These are phyloP conservation scores for Hemitrygon akajei DNA, from an alignment of 2,797 vertebrate genomes.

Conservation along the genomic window DNA sequence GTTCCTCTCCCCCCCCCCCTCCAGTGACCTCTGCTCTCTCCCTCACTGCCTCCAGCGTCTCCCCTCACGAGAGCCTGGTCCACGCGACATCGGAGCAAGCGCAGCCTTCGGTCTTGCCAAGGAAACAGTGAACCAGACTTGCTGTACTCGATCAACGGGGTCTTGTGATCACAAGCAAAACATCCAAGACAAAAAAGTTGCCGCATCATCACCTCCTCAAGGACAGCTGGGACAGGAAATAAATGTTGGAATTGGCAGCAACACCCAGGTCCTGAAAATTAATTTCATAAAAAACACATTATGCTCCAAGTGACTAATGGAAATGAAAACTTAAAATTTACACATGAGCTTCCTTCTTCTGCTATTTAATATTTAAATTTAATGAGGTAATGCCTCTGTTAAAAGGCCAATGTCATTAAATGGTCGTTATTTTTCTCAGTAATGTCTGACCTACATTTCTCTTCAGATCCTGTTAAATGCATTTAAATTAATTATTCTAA, in stretches of 20 bases:
- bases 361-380: constrained; percentile 1
- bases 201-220: background rate
- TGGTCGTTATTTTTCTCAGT: background rate
- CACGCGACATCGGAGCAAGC: no score
- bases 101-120: no score
- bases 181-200: no score
- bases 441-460: background rate
- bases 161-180: no score
- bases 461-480: background rate
- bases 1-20: no score
- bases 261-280: background rate
- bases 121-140: no score
- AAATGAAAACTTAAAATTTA: background rate
- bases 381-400: background rate
- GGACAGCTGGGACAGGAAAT: background rate
- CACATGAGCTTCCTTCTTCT: background rate
- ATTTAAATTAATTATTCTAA: background rate
- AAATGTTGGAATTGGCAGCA: background rate
- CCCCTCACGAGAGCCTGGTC: no score
- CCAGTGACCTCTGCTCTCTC: no score
- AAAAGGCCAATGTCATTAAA: constrained; percentile 1
- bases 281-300: background rate
- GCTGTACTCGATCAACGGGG: no score
- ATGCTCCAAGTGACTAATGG: background rate
- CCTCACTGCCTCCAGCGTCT: no score